Evolutionary conservation across 2,888 invertebrate genomes (phyloP).

Genomic region (Barypeithes pellucidus): DNA sequence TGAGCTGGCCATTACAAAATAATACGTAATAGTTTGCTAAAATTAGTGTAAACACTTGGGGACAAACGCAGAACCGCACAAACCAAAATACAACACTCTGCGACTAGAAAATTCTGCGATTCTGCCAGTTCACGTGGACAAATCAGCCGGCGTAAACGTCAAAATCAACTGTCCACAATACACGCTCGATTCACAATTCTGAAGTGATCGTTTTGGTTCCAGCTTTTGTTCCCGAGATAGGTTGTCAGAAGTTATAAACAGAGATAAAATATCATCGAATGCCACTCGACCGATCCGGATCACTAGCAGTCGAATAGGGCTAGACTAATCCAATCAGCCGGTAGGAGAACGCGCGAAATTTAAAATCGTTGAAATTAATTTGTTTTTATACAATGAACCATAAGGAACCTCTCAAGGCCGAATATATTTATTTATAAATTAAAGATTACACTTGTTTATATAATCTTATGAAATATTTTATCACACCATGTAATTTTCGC

Average conservation of each 20-base stretch:
- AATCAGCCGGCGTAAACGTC: conserved; percentile 61
- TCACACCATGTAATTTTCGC: neutral
- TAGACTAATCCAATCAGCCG: conserved; percentile 26
- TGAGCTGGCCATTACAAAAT: conserved; percentile 62
- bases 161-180: conserved; percentile 12
- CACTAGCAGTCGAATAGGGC: too few species aligned
- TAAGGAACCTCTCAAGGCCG: neutral
- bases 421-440: neutral
- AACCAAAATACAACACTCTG: conserved; percentile 58
- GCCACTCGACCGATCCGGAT: too few species aligned
- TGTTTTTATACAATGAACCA: neutral
- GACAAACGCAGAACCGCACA: conserved; percentile 58
- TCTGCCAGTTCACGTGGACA: conserved; percentile 65
- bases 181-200: too few species aligned
- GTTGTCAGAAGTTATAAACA: too few species aligned
- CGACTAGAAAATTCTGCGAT: conserved; percentile 61
- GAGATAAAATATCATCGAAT: too few species aligned
- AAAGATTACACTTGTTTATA: too few species aligned
- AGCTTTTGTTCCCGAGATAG: too few species aligned
- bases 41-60: conserved; percentile 37
- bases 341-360: conserved; percentile 27
- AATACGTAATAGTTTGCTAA: conserved; percentile 44
- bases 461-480: neutral
- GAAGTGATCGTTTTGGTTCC: too few species aligned
- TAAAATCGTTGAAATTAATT: neutral